A percentile compares a stretch with the other conserved stretches of the same genome.
These are phyloP conservation scores for Muschampia plurimacula DNA, from an alignment of 2,888 invertebrate genomes.

Conservation along the genomic window DNA sequence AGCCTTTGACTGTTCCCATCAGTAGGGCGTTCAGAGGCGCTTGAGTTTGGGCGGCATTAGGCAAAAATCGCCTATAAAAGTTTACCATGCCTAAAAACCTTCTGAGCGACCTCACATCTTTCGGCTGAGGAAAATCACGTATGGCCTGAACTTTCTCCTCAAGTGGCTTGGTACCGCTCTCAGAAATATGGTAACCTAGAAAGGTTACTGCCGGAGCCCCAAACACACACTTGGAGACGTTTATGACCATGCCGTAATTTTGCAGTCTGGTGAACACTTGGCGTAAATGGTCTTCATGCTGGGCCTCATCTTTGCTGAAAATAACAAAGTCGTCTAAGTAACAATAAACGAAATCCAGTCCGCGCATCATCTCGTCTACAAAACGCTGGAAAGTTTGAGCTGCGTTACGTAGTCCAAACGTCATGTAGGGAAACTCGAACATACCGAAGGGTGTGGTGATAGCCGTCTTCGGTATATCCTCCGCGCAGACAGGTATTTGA, in stretches of 20 bases:
- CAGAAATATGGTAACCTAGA: background rate
- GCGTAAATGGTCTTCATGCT: background rate
- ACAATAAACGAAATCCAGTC: background rate
- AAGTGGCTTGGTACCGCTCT: background rate
- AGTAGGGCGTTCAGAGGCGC: background rate
- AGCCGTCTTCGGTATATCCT: slow-evolving; percentile 52
- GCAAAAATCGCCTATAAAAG: slow-evolving; percentile 12
- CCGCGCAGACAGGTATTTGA: background rate
- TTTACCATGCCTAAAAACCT: background rate
- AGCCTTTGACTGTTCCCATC: background rate
- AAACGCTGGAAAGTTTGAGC: slow-evolving; percentile 61
- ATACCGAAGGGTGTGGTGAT: slow-evolving; percentile 53
- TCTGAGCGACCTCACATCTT: background rate
- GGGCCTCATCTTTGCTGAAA: background rate
- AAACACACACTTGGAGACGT: slow-evolving; percentile 50
- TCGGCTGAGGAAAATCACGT: background rate
- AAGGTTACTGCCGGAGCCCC: slow-evolving; percentile 28
- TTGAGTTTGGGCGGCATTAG: background rate
- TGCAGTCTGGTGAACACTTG: background rate
- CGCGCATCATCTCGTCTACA: background rate
- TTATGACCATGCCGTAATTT: slow-evolving; percentile 44
- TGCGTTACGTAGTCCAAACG: slow-evolving; percentile 61
- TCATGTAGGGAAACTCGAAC: slow-evolving; percentile 53
- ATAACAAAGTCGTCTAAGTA: background rate
- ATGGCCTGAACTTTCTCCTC: background rate